Conservation (phyloP, 2,113 vertebrate species). For the Plecotus auritus region DNA sequence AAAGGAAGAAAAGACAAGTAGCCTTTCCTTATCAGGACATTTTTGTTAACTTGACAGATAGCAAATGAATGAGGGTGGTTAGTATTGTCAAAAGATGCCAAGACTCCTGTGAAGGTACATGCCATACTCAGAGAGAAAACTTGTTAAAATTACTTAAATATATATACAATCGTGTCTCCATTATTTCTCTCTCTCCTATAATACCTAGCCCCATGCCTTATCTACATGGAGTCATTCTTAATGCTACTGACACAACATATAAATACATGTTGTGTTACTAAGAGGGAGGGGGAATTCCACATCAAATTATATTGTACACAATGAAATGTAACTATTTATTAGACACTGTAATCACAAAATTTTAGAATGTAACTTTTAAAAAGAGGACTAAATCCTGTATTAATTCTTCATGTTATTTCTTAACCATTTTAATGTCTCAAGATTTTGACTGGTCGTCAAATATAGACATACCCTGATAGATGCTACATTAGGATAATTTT, state of each 20-base stretch:
- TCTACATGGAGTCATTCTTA: neutral
- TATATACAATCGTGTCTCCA: neutral
- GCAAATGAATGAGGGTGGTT: neutral
- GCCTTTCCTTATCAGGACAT: slow-evolving; percentile 53
- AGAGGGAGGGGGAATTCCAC: neutral
- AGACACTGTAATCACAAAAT: neutral
- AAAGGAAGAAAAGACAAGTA: slow-evolving; percentile 58
- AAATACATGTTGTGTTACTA: neutral
- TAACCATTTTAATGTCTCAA: neutral
- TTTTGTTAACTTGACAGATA: slow-evolving; percentile 59
- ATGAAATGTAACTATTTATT: neutral
- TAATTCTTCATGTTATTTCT: neutral
- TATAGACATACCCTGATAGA: neutral
- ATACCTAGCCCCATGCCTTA: neutral
- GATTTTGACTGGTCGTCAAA: neutral
- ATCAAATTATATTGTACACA: neutral
- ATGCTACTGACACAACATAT: neutral
- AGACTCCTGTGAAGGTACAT: neutral
- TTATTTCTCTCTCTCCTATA: neutral
- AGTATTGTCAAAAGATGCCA: neutral
- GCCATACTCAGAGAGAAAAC: neutral
- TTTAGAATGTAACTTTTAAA: neutral
- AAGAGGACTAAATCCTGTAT: neutral
- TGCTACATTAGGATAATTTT: neutral
- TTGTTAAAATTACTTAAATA: neutral